Base-by-base conservation (phyloP, 1,140 invertebrate genomes). In the Trachymyrmex septentrionalis region DNA sequence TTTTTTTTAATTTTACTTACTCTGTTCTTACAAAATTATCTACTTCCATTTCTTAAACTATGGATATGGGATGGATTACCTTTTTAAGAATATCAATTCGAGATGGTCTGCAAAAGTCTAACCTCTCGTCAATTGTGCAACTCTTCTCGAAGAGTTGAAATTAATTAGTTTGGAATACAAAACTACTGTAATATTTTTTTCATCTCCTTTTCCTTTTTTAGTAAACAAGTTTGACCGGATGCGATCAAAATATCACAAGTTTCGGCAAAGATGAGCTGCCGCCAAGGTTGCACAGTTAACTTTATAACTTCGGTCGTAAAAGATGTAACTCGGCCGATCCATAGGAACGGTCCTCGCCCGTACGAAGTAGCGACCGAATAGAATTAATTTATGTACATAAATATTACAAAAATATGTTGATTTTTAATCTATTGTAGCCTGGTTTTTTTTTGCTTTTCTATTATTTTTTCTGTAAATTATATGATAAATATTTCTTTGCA, bases 201-300 rank as follows among this genome's bases (percentile, higher is more conserved):
- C 7, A 38, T 71, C 44, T 57, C 3, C 6, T 50, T 53, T 66
- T n/a, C 3, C 34, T 53, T 38, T 80, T 72, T 81, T 61, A 61
- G 21, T 14, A 3, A 78, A 82, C 77, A 5, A 78, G 77, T 38
- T 12, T 88, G 44, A 55, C 64, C 44, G 50, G 72, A 72, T 71
- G n/a, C 21, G 21, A 38, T 64, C 7, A 76, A 85, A 73, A 82
- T 87, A 63, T 53, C 72, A 57, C 34, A 24, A 19, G 21, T 66
- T 76, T 87, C 14, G 19, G 3, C 1, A 21, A 3, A 78, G 19
- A 78, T 30, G 16, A 77, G 57, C 55, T 44, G 4, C 6, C 19
- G 3, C 3, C 84, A 87, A 88, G 78, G 86, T 77, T 78, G 14
- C 14, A 21, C 16, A 21, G 38, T 21, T 59, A 84, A 50, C n/a